Conservation (phyloP, 2,888 invertebrate genomes). For the Eupithecia inturbata region DNA sequence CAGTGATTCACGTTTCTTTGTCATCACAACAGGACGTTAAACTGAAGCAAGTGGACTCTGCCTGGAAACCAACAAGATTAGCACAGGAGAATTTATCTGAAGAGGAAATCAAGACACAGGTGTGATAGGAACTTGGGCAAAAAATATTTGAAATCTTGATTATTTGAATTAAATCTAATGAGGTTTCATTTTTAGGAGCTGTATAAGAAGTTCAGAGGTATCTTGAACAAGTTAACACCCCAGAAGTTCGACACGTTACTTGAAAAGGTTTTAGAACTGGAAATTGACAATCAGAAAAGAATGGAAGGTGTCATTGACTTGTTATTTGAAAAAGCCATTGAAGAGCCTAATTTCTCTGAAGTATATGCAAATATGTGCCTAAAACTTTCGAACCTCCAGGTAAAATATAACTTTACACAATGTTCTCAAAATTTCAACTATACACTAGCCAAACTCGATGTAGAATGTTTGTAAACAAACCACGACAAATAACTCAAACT, state of each 20-base stretch:
- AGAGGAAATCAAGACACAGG: constrained; percentile 81
- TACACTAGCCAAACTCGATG: no score
- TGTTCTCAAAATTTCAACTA: no score
- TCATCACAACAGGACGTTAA: constrained; percentile 91
- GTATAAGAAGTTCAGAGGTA: constrained; percentile 92
- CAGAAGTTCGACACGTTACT: constrained; percentile 95
- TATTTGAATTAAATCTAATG: not conserved
- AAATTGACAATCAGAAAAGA: constrained; percentile 91
- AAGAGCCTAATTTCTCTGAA: constrained; percentile 97
- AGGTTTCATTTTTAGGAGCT: constrained; percentile 83
- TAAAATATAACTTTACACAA: constrained; percentile 51
- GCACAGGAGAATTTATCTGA: constrained; percentile 67
- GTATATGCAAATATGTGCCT: constrained; percentile 95
- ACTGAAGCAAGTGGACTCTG: constrained; percentile 93
- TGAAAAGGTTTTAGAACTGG: constrained; percentile 89
- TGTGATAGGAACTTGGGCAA: constrained; percentile 37
- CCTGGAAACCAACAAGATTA: constrained; percentile 92
- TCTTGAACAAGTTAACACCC: constrained; percentile 97
- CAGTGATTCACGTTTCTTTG: constrained; percentile 87
- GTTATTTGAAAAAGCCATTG: constrained; percentile 97
- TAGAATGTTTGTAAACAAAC: no score
- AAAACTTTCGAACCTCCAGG: constrained; percentile 87
- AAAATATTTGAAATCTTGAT: not conserved
- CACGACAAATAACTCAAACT: no score
- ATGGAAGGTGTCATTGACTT: constrained; percentile 93